Percentiles rank a stretch among this genome's conserved stretches.
Conservation (phyloP, 2,797 vertebrate genomes). For the Liparis tanakae region DNA sequence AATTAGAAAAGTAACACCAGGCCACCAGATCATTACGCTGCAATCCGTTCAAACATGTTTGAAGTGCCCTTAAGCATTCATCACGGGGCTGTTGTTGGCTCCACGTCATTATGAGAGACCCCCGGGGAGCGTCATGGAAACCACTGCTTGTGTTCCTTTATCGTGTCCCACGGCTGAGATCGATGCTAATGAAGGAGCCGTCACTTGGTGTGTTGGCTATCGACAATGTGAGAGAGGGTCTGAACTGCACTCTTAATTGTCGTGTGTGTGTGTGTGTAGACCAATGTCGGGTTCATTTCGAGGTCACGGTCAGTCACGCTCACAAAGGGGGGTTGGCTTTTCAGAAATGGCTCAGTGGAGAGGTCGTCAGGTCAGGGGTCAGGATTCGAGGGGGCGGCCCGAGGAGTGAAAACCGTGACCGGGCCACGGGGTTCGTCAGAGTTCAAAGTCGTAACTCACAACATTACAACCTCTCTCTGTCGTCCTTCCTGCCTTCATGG, state of each 20-base stretch:
- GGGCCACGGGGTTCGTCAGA: slow-evolving; percentile 55
- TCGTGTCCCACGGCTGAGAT: slow-evolving; percentile 32
- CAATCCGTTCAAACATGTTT: neutral
- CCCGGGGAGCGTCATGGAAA: slow-evolving; percentile 31
- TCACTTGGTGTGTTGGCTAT: slow-evolving; percentile 19
- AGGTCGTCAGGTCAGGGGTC: slow-evolving; percentile 65
- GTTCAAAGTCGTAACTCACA: slow-evolving; percentile 78
- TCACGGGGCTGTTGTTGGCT: slow-evolving; percentile 21
- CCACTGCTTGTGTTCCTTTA: slow-evolving; percentile 31
- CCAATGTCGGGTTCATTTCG: slow-evolving; percentile 62
- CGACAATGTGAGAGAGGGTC: slow-evolving; percentile 40
- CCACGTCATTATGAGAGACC: slow-evolving; percentile 14
- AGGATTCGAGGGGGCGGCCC: slow-evolving; percentile 60
- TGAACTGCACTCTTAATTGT: slow-evolving; percentile 38
- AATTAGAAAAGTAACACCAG: slow-evolving; percentile 7
- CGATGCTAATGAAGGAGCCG: slow-evolving; percentile 43
- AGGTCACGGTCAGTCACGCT: slow-evolving; percentile 78
- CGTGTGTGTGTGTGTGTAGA: slow-evolving; percentile 23
- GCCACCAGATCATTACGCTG: neutral
- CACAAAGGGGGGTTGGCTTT: slow-evolving; percentile 65
- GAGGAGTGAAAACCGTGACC: slow-evolving; percentile 71
- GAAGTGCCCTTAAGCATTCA: slow-evolving; percentile 24
- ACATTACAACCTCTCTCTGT: slow-evolving; percentile 30
- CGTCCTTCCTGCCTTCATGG: slow-evolving; percentile 33
- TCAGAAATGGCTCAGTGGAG: slow-evolving; percentile 65